Percentiles rank a stretch among this genome's conserved stretches.
These are phyloP conservation scores for Liopterus haemorrhoidalis DNA, from an alignment of 2,888 invertebrate genomes.

Conservation along the genomic window DNA sequence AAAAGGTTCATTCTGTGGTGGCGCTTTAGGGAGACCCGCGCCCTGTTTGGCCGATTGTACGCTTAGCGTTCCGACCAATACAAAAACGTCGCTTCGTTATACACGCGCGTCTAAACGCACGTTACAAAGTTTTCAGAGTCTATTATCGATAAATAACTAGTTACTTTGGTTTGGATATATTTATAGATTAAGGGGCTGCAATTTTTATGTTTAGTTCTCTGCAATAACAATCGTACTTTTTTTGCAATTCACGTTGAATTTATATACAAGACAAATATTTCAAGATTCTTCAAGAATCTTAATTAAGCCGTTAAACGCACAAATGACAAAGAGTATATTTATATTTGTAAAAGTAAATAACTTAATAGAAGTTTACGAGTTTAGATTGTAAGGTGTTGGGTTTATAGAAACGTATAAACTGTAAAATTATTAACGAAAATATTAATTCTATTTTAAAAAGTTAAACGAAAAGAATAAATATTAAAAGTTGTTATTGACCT, in stretches of 20 bases:
- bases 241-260: constrained; percentile 20
- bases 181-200: constrained; percentile 23
- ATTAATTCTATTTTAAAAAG: no score
- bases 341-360: constrained; percentile 19
- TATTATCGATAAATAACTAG: constrained; percentile 23
- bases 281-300: constrained; percentile 13
- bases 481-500: constrained; percentile 24
- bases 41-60: no score
- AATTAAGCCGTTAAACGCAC: constrained; percentile 22
- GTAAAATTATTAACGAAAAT: no score
- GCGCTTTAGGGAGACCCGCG: no score
- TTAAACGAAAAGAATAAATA: constrained; percentile 20
- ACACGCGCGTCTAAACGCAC: no score
- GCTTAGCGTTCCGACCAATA: no score
- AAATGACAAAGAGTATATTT: constrained; percentile 23
- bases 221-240: constrained; percentile 24
- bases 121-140: constrained; percentile 21
- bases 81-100: no score
- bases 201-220: no score
- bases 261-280: constrained; percentile 20
- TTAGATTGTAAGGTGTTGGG: constrained; percentile 22
- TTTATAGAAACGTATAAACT: constrained; percentile 20
- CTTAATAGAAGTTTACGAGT: no score
- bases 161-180: constrained; percentile 22
- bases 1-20: no score